Evolutionary conservation across 1,140 invertebrate species (phyloP).

Genomic region (Drosophila sp.): DNA sequence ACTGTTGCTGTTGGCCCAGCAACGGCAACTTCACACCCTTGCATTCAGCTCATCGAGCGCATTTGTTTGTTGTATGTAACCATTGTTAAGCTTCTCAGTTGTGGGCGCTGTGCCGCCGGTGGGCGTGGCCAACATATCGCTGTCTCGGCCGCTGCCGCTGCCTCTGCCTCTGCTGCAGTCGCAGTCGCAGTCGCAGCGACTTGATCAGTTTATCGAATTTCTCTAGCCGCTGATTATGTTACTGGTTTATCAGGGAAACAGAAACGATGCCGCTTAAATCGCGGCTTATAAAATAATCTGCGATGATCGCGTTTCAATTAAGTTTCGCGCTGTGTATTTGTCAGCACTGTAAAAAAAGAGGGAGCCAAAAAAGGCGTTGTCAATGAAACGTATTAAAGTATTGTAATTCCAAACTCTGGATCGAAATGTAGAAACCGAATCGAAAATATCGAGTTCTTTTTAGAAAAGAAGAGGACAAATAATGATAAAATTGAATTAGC

Average conservation of each 20-base stretch:
- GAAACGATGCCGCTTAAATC: neutral
- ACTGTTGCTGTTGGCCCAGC: constrained; percentile 36
- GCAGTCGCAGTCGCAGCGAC: neutral
- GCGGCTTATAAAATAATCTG: constrained; percentile 12
- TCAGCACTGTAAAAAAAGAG: constrained; percentile 18
- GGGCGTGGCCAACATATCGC: constrained; percentile 56
- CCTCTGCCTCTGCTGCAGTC: neutral
- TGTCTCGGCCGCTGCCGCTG: constrained; percentile 1
- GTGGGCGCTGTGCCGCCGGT: constrained; percentile 41
- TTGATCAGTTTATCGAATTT: constrained; percentile 7
- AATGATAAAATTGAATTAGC: too few relatives aligned
- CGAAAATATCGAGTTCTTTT: too few relatives aligned
- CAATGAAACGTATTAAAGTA: neutral
- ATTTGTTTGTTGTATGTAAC: constrained; percentile 70
- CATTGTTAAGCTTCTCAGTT: constrained; percentile 64
- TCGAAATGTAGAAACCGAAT: too few relatives aligned
- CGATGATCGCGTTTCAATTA: constrained; percentile 15
- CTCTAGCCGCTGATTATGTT: neutral
- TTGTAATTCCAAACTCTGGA: too few relatives aligned
- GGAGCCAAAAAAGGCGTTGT: neutral
- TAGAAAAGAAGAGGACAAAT: too few relatives aligned
- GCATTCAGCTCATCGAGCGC: constrained; percentile 61
- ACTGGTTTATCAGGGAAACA: neutral
- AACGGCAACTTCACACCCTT: constrained; percentile 68
- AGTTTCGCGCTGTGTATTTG: constrained; percentile 9